Evolutionary conservation across 2,797 vertebrate genomes (phyloP), one percentile per base, ranked within the genome.

Genomic region (Smutsia gigantea): DNA sequence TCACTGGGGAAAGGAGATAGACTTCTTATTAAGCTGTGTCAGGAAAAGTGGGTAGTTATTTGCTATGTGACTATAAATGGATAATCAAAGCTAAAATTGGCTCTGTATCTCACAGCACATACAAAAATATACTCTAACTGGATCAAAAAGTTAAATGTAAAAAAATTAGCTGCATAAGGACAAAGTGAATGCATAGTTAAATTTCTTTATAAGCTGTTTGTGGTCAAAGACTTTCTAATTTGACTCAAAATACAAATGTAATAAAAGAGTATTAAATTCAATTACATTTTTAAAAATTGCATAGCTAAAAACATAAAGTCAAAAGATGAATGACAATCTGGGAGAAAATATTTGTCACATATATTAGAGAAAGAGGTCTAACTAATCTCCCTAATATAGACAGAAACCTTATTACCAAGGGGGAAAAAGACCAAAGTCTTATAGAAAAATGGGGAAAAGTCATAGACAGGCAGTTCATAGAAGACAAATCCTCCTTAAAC

Each of bases 171-270:
- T 13, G 55, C 21, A 25, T 4, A n/a, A 69, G 49, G 66, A 61
- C 64, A 79, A 72, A 49, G 39, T 19, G 53, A 93, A 93, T n/a
- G 13, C 42, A 69, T 0, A 51, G 18, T 59, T 18, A 69, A 93
- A 75, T 29, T 63, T 21, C 23, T 90, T 90, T 49, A 34, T 63
- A 66, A 49, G 31, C 17, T n/a, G 17, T 61, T 1, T 39, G 19
- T 69, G 31, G 34, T 42, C 11, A 84, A 59, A 66, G 46, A 89
- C 53, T 51, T 89, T 92, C 29, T 57, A 66, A 92, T 49, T 61
- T 18, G 18, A 23, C 68, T 92, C 57, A 92, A 90, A 85, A 85
- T 86, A 69, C 21, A 96, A 75, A 59, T 86, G 42, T 5, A 31
- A 83, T 78, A 51, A 25, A 83, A 75, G 12, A 68, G 37, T 53